Evolutionary conservation across 2,888 invertebrate species (phyloP), one percentile per base, ranked within the genome.

Genomic region (Cetonia aurata): DNA sequence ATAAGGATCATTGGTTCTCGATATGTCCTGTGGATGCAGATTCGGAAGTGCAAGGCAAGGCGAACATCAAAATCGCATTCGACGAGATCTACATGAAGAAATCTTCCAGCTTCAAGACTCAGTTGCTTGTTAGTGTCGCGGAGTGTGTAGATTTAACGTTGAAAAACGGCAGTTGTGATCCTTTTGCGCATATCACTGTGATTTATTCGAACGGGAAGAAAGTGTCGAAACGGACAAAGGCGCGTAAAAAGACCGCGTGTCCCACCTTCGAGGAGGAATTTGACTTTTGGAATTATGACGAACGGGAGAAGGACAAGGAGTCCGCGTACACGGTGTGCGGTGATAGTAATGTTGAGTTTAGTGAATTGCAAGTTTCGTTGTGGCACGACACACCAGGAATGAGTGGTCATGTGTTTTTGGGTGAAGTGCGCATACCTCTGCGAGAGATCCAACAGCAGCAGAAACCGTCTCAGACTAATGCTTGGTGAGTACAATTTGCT

Each of bases 1-100:
- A 94, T 82, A 95, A 94, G 81, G 96, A 96, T 84, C 94, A 96
- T 82, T 96, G 96, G 96, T 96, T 96, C 83, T 90, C 94, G 65
- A 85, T 95, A 83, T 89, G 92, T 79, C 91, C 94, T 37, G 93
- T 96, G 31, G 95, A 96, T 85, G 93, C 94, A 1, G 95, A 96
- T 83, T 93, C 94, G 0, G 96, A 96, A 86, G 96, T 96, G 69
- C 95, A 95, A 85, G 95, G 93, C 75, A 96, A 96, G 87, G 94
- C 93, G 57, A 93, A 95, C 82, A 90, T 96, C 77, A 93, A 94
- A 83, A 89, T 96, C 74, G 88, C 89, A 73, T 89, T 91, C 80
- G 90, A 91, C 10, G 37, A 37, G 37, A 37, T 6, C 9, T 8
- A 37, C 37, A 8, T 37, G 3, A 88, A 86, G 86, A 89, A 83